phyloP scores from a whole-genome alignment of 1,140 invertebrate genomes.

The Apis dorsata region DNA sequence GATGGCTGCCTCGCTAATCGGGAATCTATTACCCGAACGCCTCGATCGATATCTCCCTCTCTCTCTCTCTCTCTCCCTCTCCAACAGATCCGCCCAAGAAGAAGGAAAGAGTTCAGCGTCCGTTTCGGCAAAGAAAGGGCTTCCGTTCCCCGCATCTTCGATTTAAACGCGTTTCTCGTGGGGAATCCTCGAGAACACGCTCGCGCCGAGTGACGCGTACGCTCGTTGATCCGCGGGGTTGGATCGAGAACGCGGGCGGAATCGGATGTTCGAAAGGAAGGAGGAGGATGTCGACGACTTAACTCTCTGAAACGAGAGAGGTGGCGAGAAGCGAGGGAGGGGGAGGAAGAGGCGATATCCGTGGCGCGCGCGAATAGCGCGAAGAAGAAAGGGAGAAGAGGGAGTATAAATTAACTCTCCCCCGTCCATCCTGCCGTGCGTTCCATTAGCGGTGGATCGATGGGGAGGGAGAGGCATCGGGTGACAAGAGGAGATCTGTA shows the following conservation, averaged over 20 bases:
- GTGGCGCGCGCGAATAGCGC: conserved; percentile 27
- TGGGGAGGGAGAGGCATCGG: neutral
- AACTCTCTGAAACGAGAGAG: neutral
- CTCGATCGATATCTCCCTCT: conserved; percentile 7
- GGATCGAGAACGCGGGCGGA: neutral
- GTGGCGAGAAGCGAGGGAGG: neutral
- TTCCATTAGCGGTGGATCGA: conserved; percentile 44
- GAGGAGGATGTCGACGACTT: neutral
- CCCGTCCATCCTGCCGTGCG: neutral
- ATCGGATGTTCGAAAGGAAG: neutral
- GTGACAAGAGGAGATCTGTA: conserved; percentile 42
- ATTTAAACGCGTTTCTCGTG: too few species aligned
- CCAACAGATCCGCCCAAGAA: too few species aligned
- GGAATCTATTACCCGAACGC: conserved; percentile 35
- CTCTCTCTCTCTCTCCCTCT: too few species aligned
- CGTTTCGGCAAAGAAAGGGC: too few species aligned
- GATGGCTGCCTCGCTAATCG: neutral
- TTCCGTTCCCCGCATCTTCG: too few species aligned
- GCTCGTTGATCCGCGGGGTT: neutral
- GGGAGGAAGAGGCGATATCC: conserved; percentile 2
- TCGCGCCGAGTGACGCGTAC: too few species aligned
- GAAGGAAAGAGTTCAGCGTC: too few species aligned
- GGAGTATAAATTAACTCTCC: conserved; percentile 29
- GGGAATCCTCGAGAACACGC: too few species aligned
- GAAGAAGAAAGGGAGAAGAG: conserved; percentile 17